These are phyloP conservation scores for Griposia aprilina DNA, from an alignment of 2,888 invertebrate species.

Conservation along the genomic window DNA sequence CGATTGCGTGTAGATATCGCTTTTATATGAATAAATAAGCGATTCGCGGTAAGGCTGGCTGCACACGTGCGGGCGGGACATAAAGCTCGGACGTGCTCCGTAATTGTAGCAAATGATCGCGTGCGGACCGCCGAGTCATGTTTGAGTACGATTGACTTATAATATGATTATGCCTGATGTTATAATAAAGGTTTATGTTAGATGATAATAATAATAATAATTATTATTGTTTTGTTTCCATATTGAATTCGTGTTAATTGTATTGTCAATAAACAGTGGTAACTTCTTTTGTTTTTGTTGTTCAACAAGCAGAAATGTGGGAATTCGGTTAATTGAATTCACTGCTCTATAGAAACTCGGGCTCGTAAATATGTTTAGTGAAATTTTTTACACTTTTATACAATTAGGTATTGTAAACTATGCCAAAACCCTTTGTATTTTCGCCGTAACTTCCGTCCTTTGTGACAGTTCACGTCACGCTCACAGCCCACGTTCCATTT, in stretches of 20 bases:
- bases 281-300: background rate
- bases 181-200: slow-evolving; percentile 60
- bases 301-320: background rate
- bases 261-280: background rate
- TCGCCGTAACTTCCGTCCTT: slow-evolving; percentile 12
- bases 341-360: background rate
- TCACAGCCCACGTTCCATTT: slow-evolving; percentile 30
- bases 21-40: slow-evolving; percentile 70
- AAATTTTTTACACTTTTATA: background rate
- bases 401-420: background rate
- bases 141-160: slow-evolving; percentile 65
- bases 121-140: slow-evolving; percentile 62
- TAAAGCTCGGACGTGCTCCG: slow-evolving; percentile 72
- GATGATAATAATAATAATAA: slow-evolving; percentile 34
- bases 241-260: slow-evolving; percentile 38
- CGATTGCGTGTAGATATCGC: slow-evolving; percentile 69
- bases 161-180: slow-evolving; percentile 63
- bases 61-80: slow-evolving; percentile 69
- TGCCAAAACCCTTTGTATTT: slow-evolving; percentile 9
- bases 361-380: no score
- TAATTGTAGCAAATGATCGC: slow-evolving; percentile 73
- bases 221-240: slow-evolving; percentile 4
- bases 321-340: background rate
- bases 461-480: slow-evolving; percentile 26
- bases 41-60: slow-evolving; percentile 64